phyloP scores from a whole-genome alignment of 2,888 invertebrate species.

The Dendrolimus pini region DNA sequence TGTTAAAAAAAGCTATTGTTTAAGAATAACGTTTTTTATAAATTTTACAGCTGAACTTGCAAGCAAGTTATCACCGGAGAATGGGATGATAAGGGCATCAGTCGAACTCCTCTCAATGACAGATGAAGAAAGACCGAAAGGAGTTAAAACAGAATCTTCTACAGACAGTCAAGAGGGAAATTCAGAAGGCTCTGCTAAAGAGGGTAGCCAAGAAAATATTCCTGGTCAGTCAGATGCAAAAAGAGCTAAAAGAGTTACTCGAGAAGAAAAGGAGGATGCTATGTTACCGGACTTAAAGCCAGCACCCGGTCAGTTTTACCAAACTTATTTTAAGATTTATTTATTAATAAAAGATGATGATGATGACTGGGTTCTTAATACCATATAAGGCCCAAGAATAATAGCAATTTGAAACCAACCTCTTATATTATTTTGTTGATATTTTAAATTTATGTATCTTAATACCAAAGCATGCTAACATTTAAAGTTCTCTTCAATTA shows the following conservation, averaged over 20 bases:
- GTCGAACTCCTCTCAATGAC: conserved; percentile 85
- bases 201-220: conserved; percentile 30
- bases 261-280: conserved; percentile 80
- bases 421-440: too few species aligned
- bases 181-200: conserved; percentile 21
- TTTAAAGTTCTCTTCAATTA: too few species aligned
- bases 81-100: conserved; percentile 87
- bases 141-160: conserved; percentile 46
- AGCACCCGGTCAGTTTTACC: conserved; percentile 62
- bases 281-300: conserved; percentile 90
- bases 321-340: too few species aligned
- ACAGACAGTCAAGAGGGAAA: conserved; percentile 26
- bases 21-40: background rate
- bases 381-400: too few species aligned
- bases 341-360: too few species aligned
- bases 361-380: too few species aligned
- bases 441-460: too few species aligned
- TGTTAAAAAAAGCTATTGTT: too few species aligned
- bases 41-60: conserved; percentile 69
- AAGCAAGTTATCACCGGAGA: conserved; percentile 80
- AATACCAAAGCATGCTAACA: too few species aligned
- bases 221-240: conserved; percentile 59
- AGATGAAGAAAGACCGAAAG: conserved; percentile 82
- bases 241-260: conserved; percentile 55
- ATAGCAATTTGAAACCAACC: too few species aligned